Conservation (phyloP, 2,113 vertebrate genomes). For the Amblyopsis rosae region DNA sequence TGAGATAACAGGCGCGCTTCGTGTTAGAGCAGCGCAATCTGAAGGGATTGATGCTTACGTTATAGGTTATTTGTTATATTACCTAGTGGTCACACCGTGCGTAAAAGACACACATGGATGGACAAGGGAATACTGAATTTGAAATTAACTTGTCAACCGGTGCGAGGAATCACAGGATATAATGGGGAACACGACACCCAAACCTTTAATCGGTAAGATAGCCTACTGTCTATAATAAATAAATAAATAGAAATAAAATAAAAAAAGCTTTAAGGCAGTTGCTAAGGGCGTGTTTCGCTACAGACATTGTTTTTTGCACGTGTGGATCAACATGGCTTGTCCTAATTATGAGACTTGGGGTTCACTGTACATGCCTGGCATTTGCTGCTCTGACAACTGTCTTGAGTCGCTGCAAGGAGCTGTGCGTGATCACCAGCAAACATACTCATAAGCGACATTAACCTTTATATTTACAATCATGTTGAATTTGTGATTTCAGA, state of each 20-base stretch:
- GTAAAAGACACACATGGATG: conserved; percentile 66
- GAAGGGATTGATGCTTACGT: conserved; percentile 8
- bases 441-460: conserved; percentile 26
- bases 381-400: conserved; percentile 23
- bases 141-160: conserved; percentile 72
- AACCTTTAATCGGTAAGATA: conserved; percentile 77
- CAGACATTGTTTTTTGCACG: not conserved
- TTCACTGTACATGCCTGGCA: conserved; percentile 23
- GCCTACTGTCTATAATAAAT: no score
- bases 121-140: conserved; percentile 52
- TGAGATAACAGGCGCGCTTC: conserved; percentile 67
- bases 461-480: no score
- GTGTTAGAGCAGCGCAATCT: conserved; percentile 43
- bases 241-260: no score
- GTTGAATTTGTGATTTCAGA: no score
- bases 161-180: conserved; percentile 63
- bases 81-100: conserved; percentile 6
- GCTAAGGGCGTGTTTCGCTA: not conserved
- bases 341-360: conserved; percentile 30
- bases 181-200: conserved; percentile 81
- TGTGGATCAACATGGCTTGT: conserved; percentile 42
- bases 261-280: no score
- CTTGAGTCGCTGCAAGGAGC: conserved; percentile 31
- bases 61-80: conserved; percentile 18
- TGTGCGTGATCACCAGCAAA: conserved; percentile 49